Base-by-base conservation (phyloP, 2,797 vertebrate species). In the Artibeus jamaicensis region DNA sequence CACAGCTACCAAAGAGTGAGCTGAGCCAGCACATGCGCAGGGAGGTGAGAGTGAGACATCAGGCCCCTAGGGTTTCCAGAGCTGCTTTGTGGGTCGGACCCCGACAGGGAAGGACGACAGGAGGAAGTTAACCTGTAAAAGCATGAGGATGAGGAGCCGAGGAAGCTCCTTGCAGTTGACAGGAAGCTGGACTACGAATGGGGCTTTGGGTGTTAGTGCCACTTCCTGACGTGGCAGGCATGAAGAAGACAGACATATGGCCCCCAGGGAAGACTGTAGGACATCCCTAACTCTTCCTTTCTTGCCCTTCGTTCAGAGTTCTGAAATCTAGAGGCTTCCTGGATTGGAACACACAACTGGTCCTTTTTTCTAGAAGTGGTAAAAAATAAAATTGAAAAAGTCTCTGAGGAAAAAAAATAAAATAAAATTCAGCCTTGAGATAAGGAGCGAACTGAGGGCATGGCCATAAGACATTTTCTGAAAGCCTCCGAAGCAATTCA, bases 401-500 rank as follows among this genome's bases (percentile, higher is more conserved):
- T 68, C 32, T 26, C 71, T 55, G 12, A 83, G 26, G 15, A 46
- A 79, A 62, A 73, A 91, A 67, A 1, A 71, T 70, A 32, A 48
- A 32, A 53, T 85, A 89, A 86, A 92, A 76, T 70, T 85, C 68
- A 94, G 19, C 65, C 22, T 90, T 68, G 37, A 37, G 12, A 68
- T 82, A 77, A 94, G 81, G 18, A 85, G 0, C 5, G 87, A 94
- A 53, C 82, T 24, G 74, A 88, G 14, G 22, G 8, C n/a, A 59
- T 42, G 37, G 18, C 14, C 62, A 81, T 24, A 73, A 76, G 50
- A 37, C 16, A 34, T 86, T 83, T 89, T 92, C 87, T 74, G 50
- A 89, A 95, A 92, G 85, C 29, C 14, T 92, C n/a, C 83, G 73
- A 92, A 71, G 15, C 68, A 92, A 76, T 67, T 83, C 76, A 32